Evolutionary conservation across 2,888 invertebrate genomes (phyloP).

Genomic region (Colostygia pectinataria): DNA sequence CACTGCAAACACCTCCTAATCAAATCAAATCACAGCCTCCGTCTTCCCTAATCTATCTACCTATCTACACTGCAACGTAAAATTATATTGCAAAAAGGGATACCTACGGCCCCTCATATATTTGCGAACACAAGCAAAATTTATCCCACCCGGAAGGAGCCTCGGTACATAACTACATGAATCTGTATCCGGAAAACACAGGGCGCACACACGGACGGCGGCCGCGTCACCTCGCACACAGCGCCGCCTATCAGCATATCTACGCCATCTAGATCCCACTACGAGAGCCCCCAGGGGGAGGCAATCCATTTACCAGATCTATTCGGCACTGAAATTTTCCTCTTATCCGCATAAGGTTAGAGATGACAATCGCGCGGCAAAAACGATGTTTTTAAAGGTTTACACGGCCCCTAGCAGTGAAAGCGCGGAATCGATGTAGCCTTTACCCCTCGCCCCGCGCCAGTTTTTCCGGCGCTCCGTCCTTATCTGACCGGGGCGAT

Average conservation of each 20-base stretch:
- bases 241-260: conserved; percentile 76
- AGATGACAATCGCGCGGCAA: conserved; percentile 79
- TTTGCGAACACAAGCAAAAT: conserved; percentile 81
- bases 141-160: conserved; percentile 77
- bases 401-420: conserved; percentile 83
- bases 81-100: conserved; percentile 82
- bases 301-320: conserved; percentile 79
- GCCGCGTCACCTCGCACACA: conserved; percentile 65
- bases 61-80: conserved; percentile 80
- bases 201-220: conserved; percentile 56
- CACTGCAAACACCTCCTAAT: conserved; percentile 80
- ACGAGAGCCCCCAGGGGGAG: conserved; percentile 82
- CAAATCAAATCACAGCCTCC: conserved; percentile 83
- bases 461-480: conserved; percentile 82
- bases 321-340: conserved; percentile 65
- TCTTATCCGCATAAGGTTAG: conserved; percentile 69
- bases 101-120: conserved; percentile 79
- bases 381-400: conserved; percentile 81
- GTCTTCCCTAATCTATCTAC: conserved; percentile 80
- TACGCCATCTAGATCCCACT: conserved; percentile 83
- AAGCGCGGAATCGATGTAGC: conserved; percentile 84
- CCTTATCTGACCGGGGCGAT: conserved; percentile 81
- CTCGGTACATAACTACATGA: conserved; percentile 68
- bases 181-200: conserved; percentile 71
- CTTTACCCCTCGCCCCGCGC: conserved; percentile 80